Evolutionary conservation across 1,140 invertebrate genomes (phyloP), one percentile per base, ranked within the genome.

Genomic region (Ladona fulva): DNA sequence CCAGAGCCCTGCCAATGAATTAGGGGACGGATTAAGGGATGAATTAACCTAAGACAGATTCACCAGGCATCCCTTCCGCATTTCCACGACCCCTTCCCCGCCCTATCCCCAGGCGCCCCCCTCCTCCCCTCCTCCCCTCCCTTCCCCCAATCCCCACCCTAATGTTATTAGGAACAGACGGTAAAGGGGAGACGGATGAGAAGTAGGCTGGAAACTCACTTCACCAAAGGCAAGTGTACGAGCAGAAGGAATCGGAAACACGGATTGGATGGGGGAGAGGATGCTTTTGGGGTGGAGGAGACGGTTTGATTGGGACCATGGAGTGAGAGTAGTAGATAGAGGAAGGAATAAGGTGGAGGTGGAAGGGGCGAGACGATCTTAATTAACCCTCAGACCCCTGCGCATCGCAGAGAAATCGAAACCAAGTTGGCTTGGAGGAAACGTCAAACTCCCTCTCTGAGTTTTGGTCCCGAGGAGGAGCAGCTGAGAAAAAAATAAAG

Each of bases 241-340:
- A 66, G 52, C 52, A 66, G 52, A 66, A 66, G 52, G 52, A 66
- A 66, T 66, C 52, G 52, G 52, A 66, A 66, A 66, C 52, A 66
- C 52, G n/a, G 52, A 66, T 66, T 66, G 52, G 52, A 37, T 37
- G 29, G 29, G 29, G 29, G 52, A 66, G 52, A 11, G 44, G 10
- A 66, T 66, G 29, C 29, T 37, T 37, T 37, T 8, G 29, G 29
- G 29, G 1, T 1, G 52, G 3, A 12, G 52, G 52, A 16, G 52
- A 22, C 16, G 52, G 52, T 66, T 66, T 66, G 52, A 66, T 22
- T 66, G 52, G 52, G 16, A 22, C 14, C 5, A 12, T 66, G 52
- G 52, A 66, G 52, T 19, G 52, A 22, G 52, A 52, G 44, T 11
- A 19, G 44, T 11, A 52, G 44, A 19, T 52, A 10, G 10, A 11